phyloP scores from a whole-genome alignment of 2,888 invertebrate genomes.

The Hyppa rectilinea region DNA sequence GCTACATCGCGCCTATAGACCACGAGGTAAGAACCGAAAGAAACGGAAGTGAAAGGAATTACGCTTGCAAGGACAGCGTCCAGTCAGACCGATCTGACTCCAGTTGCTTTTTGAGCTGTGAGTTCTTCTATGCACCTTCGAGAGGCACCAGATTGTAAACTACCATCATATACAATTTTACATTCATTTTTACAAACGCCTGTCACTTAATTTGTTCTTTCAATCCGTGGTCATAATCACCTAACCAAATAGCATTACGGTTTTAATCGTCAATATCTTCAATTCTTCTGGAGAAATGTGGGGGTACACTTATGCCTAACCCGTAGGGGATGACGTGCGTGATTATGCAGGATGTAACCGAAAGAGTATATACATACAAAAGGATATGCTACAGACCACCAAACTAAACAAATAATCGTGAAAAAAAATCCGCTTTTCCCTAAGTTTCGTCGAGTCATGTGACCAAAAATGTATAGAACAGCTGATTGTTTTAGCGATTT shows the following conservation, averaged over 20 bases:
- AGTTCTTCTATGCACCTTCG: constrained; percentile 74
- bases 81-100: constrained; percentile 87
- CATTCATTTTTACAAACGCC: neutral
- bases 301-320: too few species aligned
- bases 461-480: too few species aligned
- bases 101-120: constrained; percentile 90
- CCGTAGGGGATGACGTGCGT: too few species aligned
- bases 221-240: neutral
- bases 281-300: too few species aligned
- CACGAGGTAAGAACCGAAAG: constrained; percentile 85
- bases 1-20: constrained; percentile 88
- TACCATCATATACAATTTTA: neutral
- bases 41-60: constrained; percentile 74
- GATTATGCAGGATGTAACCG: too few species aligned
- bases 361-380: too few species aligned
- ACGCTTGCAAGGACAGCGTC: constrained; percentile 81
- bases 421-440: too few species aligned
- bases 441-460: too few species aligned
- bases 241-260: neutral
- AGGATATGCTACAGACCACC: too few species aligned
- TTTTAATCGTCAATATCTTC: neutral
- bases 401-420: too few species aligned
- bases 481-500: too few species aligned
- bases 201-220: neutral
- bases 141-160: constrained; percentile 49